Base-by-base conservation (phyloP, 2,888 invertebrate genomes). In the Lasioglossum pauxillum region DNA sequence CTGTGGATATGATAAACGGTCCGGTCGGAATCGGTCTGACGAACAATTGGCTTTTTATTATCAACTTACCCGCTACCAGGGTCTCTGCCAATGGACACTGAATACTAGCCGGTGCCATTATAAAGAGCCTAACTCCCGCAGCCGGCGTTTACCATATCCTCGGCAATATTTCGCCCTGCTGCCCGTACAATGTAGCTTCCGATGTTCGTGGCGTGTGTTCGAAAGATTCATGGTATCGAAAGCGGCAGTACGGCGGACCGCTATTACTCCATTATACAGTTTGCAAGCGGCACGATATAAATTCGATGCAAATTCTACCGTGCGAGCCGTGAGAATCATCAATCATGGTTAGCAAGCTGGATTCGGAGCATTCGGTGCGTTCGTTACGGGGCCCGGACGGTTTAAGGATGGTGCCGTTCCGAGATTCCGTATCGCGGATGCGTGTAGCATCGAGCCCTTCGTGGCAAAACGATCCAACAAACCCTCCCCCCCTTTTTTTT, bases 191-290 rank as follows among this genome's bases (percentile, higher is more conserved):
- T 83, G 84, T 84, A 77, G 83, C 83, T 81, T 83, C 83, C 83
- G 83, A 84, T 82, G 74, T 78, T 75, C 75, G 80, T 85, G 81
- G 87, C 86, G 86, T 80, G 86, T 73, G 80, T 80, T 73, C 53
- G 80, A 67, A 83, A 86, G 87, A 87, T 87, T 83, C 87, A 87
- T 78, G 87, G 75, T 86, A 87, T 86, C 83, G 87, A 86, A 86
- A 83, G 87, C 87, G 83, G 87, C 77, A 83, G 86, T 23, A 38
- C 23, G 78, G 44, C 80, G 77, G 86, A 57, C 86, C 86, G 75
- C 80, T 80, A 87, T 86, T 87, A 87, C 87, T 83, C 78, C 83
- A 86, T 87, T 83, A 81, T 73, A 77, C 80, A 78, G 80, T 86
- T 80, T 75, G 75, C 78, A 72, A 78, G 78, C 74, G 71, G 86